phyloP scores from a whole-genome alignment of 2,797 vertebrate genomes.

The Malurus splendens region DNA sequence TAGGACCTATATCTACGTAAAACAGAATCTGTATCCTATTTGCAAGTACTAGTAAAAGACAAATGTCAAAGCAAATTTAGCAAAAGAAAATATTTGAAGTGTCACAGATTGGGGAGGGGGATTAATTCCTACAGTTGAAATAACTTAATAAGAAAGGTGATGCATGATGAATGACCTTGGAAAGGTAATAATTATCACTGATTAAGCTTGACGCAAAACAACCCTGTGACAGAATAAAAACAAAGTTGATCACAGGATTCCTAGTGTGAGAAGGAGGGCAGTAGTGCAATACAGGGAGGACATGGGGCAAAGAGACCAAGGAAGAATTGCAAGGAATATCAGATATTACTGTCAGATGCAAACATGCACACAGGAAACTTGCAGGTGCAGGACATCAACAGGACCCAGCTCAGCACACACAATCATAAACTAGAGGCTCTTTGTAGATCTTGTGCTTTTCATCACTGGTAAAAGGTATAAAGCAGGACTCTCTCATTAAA shows the following conservation, averaged over 20 bases:
- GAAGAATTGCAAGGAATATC: not conserved
- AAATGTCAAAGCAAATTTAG: not conserved
- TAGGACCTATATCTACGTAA: not conserved
- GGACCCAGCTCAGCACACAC: not conserved
- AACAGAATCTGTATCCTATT: not conserved
- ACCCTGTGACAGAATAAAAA: not conserved
- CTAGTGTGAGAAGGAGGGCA: not conserved
- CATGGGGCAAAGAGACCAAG: not conserved
- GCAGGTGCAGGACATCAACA: not conserved
- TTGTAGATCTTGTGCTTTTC: not conserved
- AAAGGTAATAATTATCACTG: not conserved
- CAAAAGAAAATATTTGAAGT: not conserved
- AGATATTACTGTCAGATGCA: not conserved
- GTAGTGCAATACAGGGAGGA: not conserved
- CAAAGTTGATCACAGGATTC: not conserved
- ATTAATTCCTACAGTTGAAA: not conserved
- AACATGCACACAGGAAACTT: not conserved
- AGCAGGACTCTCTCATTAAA: not conserved
- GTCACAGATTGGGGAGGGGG: not conserved
- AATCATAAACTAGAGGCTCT: not conserved
- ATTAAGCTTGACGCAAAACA: not conserved
- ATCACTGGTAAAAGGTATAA: not conserved
- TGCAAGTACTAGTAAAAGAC: not conserved
- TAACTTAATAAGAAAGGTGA: not conserved
- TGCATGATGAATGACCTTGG: not conserved